Evolutionary conservation across 1,140 invertebrate species (phyloP), one percentile per base, ranked within the genome.

Genomic region (Hycleus cichorii): DNA sequence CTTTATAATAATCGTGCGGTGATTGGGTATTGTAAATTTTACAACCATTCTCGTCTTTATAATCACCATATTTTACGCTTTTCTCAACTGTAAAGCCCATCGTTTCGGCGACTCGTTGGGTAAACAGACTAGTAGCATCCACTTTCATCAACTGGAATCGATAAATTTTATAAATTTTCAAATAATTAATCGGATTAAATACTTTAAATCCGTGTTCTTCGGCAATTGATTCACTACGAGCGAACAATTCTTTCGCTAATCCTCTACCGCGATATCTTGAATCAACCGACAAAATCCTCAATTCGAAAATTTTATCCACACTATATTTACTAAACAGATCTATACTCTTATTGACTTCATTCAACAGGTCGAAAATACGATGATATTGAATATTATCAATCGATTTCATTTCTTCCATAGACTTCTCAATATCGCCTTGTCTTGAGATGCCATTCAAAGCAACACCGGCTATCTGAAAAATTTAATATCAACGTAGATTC

Each of bases 121-220:
- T 90, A 65, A 80, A 91, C 0, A 84, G 76, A 12, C 88, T 87
- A 0, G 89, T 91, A 3, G 88, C 86, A 65, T 90, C 89, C 12
- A 82, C 83, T 71, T 90, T 90, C 49, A 90, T 82, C 9, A 90
- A 63, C 86, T 88, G 74, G 3, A 77, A 75, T 18, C 43, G 39
- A 49, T 39, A 10, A 48, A 57, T 27, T 18, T 53, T 32, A 49
- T 49, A 38, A 49, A 44, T 18, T 18, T 18, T 18, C 18, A 18
- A 18, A 18, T 18, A 18, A 18, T 39, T 39, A 39, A 39, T 39
- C 10, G 39, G 10, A 39, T 39, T 7, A 1, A 42, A 65, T 72
- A 88, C 87, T 77, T 85, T 86, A 64, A 87, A 90, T 26, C 81
- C 82, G 56, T 79, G 73, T 57, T 83, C 77, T 62, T 73, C 79